Evolutionary conservation across 1,140 invertebrate genomes (phyloP).

Genomic region (Drosophila ironensis): DNA sequence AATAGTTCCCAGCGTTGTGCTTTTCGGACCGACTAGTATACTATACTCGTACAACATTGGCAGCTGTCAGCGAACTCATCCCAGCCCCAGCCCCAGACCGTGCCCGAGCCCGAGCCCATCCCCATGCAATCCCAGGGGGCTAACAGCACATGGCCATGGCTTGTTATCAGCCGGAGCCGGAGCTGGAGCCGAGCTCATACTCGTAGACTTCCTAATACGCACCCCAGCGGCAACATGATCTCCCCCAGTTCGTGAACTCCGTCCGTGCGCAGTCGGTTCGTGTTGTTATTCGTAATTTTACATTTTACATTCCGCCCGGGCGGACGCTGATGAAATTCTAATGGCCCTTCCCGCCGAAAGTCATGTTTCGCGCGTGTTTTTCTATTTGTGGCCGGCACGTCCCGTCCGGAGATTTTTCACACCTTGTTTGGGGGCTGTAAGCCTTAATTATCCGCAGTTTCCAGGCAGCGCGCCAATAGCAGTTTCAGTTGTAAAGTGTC

Average conservation of each 20-base stretch:
- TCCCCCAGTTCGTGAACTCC: constrained; percentile 50
- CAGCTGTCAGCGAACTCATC: not conserved
- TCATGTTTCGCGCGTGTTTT: constrained; percentile 16
- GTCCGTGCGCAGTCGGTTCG: constrained; percentile 45
- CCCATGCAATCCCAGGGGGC: constrained; percentile 11
- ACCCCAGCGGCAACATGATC: constrained; percentile 47
- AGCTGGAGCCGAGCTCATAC: no score
- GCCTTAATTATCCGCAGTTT: constrained; percentile 36
- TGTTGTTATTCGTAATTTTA: constrained; percentile 48
- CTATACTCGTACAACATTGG: not conserved
- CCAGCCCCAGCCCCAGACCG: not conserved
- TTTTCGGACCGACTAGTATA: not conserved
- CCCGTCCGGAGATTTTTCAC: constrained; percentile 38
- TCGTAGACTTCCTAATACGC: constrained; percentile 63
- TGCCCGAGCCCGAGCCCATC: not conserved
- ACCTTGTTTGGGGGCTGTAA: constrained; percentile 41
- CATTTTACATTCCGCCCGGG: constrained; percentile 17
- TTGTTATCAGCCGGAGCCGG: constrained; percentile 9
- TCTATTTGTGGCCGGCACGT: constrained; percentile 58
- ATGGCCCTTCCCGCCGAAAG: constrained; percentile 19
- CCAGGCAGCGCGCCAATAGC: constrained; percentile 9
- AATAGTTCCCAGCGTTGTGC: not conserved
- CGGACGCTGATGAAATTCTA: constrained; percentile 66
- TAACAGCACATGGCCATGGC: constrained; percentile 15
- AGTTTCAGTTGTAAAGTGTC: constrained; percentile 6